These are phyloP conservation scores for Panagrolaimus sp. DNA, from an alignment of 1,140 invertebrate species.

Conservation along the genomic window DNA sequence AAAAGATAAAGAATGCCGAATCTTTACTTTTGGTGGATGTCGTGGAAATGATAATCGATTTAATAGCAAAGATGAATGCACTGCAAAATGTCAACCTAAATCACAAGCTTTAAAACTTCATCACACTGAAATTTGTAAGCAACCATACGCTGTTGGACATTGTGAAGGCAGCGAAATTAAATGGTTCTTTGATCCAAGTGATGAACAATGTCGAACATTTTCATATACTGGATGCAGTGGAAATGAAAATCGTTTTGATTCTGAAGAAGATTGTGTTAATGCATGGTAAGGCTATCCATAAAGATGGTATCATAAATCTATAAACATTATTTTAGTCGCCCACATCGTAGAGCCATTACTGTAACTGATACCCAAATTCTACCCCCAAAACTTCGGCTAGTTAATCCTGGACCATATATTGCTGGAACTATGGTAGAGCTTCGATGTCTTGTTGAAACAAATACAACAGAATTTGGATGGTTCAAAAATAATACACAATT, in stretches of 20 bases:
- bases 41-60: constrained; percentile 74
- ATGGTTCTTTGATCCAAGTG: constrained; percentile 77
- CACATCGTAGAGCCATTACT: too few species aligned
- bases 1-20: constrained; percentile 60
- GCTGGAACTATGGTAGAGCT: background rate
- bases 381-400: constrained; percentile 15
- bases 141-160: constrained; percentile 71
- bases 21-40: constrained; percentile 64
- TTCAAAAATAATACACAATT: background rate
- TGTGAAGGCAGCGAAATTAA: constrained; percentile 68
- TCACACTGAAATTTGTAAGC: constrained; percentile 64
- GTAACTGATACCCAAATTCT: too few species aligned
- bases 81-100: constrained; percentile 20
- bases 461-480: background rate
- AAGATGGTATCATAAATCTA: background rate
- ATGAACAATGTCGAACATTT: constrained; percentile 83
- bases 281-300: constrained; percentile 21
- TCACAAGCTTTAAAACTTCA: constrained; percentile 1
- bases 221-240: constrained; percentile 75
- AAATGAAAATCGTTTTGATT: constrained; percentile 73
- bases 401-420: background rate
- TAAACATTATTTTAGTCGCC: constrained; percentile 7
- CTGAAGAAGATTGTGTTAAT: constrained; percentile 69
- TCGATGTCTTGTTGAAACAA: background rate
- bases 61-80: constrained; percentile 39